Percentiles rank a stretch among this genome's conserved stretches.
phyloP scores from a whole-genome alignment of 2,888 invertebrate species.

The Maniola hyperantus region DNA sequence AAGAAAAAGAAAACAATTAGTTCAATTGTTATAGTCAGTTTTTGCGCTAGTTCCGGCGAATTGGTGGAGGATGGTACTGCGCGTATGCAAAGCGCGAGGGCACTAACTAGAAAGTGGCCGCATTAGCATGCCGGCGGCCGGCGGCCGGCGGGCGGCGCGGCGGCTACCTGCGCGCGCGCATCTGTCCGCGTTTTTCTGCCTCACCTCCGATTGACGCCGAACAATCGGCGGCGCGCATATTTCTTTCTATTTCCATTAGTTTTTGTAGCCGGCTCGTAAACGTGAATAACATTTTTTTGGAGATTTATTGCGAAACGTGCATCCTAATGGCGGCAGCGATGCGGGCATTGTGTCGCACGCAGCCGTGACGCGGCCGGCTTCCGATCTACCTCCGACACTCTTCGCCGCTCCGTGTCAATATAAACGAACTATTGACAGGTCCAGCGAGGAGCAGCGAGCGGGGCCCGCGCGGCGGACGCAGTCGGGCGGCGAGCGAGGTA shows the following conservation, averaged over 20 bases:
- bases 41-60: constrained; percentile 28
- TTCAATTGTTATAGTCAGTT: constrained; percentile 19
- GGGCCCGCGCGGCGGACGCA: constrained; percentile 1
- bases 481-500: constrained; percentile 23
- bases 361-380: not conserved
- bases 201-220: constrained; percentile 46
- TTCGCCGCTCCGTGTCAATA: not conserved
- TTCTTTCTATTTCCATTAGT: constrained; percentile 61
- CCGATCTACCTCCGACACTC: too few relatives aligned
- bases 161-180: constrained; percentile 63
- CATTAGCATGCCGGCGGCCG: constrained; percentile 66
- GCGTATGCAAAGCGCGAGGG: constrained; percentile 33
- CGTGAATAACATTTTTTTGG: constrained; percentile 54
- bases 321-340: constrained; percentile 14
- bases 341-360: not conserved
- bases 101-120: constrained; percentile 32
- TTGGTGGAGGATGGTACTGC: constrained; percentile 22
- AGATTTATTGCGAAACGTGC: constrained; percentile 57
- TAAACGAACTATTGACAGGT: not conserved
- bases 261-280: constrained; percentile 49
- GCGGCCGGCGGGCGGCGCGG: too few relatives aligned
- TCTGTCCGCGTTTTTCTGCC: constrained; percentile 51
- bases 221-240: constrained; percentile 61
- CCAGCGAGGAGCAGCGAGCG: not conserved
- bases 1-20: not conserved